These are phyloP conservation scores for Callitettix versicolor DNA, from an alignment of 1,140 invertebrate species.

Conservation along the genomic window DNA sequence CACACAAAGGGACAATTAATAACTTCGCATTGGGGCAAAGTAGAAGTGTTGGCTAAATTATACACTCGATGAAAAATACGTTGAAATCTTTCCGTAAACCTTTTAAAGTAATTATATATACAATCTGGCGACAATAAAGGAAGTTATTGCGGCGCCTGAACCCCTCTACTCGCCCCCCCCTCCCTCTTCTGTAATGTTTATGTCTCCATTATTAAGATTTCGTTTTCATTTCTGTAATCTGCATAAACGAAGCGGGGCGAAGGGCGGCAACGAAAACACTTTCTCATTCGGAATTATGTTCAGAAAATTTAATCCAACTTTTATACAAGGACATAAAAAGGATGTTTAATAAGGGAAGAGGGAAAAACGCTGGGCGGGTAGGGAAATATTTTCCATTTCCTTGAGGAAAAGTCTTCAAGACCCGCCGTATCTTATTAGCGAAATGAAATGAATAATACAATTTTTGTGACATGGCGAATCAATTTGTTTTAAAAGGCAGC, in stretches of 20 bases:
- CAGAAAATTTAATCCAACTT: background rate
- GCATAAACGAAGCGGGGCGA: background rate
- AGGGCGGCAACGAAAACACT: background rate
- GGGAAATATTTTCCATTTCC: background rate
- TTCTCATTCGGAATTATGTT: background rate
- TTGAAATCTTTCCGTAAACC: too few relatives aligned
- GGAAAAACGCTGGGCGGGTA: background rate
- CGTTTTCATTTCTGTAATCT: background rate
- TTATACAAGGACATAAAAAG: background rate
- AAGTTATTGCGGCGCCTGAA: background rate
- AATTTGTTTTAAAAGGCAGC: too few relatives aligned
- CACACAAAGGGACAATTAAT: too few relatives aligned
- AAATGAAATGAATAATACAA: too few relatives aligned
- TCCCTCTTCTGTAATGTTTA: background rate
- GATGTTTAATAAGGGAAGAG: background rate
- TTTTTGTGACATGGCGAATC: too few relatives aligned
- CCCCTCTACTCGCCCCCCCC: background rate
- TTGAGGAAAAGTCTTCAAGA: too few relatives aligned
- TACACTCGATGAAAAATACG: too few relatives aligned
- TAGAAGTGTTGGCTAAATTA: too few relatives aligned
- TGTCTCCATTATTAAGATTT: background rate
- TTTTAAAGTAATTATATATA: too few relatives aligned
- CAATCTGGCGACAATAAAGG: too few relatives aligned
- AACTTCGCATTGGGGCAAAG: too few relatives aligned
- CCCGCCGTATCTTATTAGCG: too few relatives aligned